These are phyloP conservation scores for Harpagoxenus sublaevis DNA, from an alignment of 2,888 invertebrate genomes.

Conservation along the genomic window DNA sequence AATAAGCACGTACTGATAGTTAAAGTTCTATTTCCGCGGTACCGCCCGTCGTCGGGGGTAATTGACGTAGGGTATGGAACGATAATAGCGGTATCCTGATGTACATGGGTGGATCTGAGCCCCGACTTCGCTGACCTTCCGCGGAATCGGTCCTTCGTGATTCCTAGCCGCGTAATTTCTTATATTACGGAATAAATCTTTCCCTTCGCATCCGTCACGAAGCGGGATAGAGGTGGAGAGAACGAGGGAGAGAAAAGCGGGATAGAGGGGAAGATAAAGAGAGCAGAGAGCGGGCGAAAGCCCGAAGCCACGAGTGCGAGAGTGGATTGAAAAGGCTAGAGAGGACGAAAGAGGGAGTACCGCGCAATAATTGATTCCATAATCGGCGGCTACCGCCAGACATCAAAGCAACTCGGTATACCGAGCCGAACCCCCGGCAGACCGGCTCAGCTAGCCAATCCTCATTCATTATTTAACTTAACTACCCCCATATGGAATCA, in stretches of 20 bases:
- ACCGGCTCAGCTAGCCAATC: constrained; percentile 61
- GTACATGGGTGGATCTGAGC: constrained; percentile 71
- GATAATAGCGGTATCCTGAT: constrained; percentile 76
- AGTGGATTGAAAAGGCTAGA: constrained; percentile 56
- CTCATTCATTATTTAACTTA: constrained; percentile 77
- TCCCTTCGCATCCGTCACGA: constrained; percentile 49
- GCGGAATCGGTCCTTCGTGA: constrained; percentile 76
- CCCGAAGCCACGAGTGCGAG: constrained; percentile 41
- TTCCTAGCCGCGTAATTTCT: constrained; percentile 71
- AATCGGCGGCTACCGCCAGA: constrained; percentile 78
- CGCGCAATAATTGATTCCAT: constrained; percentile 80
- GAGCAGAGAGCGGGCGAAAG: constrained; percentile 32
- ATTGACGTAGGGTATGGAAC: constrained; percentile 75
- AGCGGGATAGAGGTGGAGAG: constrained; percentile 25
- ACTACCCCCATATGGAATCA: constrained; percentile 65
- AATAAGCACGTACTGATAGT: constrained; percentile 72
- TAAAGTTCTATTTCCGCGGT: constrained; percentile 75
- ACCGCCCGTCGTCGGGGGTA: constrained; percentile 64
- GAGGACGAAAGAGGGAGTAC: constrained; percentile 65
- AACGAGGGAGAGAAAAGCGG: background rate
- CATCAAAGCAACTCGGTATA: constrained; percentile 76
- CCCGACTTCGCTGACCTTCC: constrained; percentile 73
- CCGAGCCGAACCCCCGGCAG: constrained; percentile 57
- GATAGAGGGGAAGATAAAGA: constrained; percentile 9
- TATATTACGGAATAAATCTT: constrained; percentile 75